These are phyloP conservation scores for Lampropteryx suffumata DNA, from an alignment of 2,888 invertebrate genomes.

Conservation along the genomic window DNA sequence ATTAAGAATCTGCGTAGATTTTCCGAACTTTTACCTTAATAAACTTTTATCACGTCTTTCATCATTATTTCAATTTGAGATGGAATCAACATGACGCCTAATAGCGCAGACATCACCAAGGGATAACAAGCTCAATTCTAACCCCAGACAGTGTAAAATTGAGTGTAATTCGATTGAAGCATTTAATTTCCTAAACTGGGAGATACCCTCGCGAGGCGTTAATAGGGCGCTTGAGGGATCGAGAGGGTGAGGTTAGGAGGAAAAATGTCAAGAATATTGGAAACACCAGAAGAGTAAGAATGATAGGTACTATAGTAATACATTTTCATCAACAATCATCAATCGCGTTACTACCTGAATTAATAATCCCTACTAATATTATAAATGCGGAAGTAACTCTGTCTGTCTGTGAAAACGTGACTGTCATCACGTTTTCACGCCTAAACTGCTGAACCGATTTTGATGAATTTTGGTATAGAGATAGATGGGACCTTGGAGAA, in stretches of 20 bases:
- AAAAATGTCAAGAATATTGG: conserved; percentile 57
- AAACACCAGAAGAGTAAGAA: conserved; percentile 53
- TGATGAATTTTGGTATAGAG: no score
- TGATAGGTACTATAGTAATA: conserved; percentile 54
- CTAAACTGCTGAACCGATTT: no score
- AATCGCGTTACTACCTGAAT: no score
- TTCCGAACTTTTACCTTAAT: conserved; percentile 16
- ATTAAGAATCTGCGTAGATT: conserved; percentile 3
- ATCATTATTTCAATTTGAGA: conserved; percentile 34
- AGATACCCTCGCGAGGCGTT: conserved; percentile 61
- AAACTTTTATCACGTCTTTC: conserved; percentile 32
- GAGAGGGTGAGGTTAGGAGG: conserved; percentile 58
- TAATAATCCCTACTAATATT: no score
- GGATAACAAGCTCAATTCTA: conserved; percentile 53
- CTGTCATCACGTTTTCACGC: no score
- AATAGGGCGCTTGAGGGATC: conserved; percentile 61
- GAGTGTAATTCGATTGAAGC: conserved; percentile 61
- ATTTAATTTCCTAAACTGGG: conserved; percentile 63
- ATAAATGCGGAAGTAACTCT: no score
- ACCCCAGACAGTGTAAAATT: conserved; percentile 55
- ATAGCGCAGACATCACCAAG: conserved; percentile 36
- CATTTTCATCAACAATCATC: conserved; percentile 49
- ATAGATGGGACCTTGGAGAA: no score
- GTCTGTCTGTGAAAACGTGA: no score
- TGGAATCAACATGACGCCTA: conserved; percentile 37